A percentile compares a stretch with the other conserved stretches of the same genome.
These are phyloP conservation scores for Aythya baeri DNA, from an alignment of 2,113 vertebrate species.

Conservation along the genomic window DNA sequence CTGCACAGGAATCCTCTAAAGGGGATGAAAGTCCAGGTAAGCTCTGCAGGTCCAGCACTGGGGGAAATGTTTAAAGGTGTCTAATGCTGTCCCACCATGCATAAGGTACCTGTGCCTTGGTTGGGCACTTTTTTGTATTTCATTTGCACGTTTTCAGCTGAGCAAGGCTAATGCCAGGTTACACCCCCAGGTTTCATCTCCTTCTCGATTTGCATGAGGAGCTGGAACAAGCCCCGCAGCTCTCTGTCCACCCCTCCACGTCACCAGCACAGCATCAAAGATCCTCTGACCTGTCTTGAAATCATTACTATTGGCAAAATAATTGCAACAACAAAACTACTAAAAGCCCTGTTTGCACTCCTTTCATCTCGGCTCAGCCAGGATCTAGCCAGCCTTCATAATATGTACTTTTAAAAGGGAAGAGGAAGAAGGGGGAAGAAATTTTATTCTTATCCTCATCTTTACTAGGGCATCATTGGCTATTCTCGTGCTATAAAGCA, in stretches of 20 bases:
- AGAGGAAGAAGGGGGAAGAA: background rate
- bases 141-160: rapidly evolving
- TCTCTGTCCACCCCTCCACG: background rate
- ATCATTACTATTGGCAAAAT: constrained; percentile 73
- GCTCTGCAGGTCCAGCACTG: background rate
- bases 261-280: constrained; percentile 12
- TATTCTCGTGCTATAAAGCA: background rate
- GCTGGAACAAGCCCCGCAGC: background rate
- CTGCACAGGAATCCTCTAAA: background rate
- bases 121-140: no score
- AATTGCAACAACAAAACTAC: constrained; percentile 65
- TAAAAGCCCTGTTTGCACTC: constrained; percentile 59
- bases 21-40: background rate
- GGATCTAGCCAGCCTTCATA: constrained; percentile 23
- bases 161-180: background rate
- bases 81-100: background rate
- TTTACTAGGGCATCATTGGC: background rate
- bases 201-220: background rate
- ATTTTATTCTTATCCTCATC: background rate
- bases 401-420: background rate
- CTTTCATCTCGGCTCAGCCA: constrained; percentile 50
- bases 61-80: no score
- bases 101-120: rapidly evolving
- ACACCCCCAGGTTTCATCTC: background rate
- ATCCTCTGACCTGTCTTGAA: background rate